These are phyloP conservation scores for Poecilia velifera DNA, from an alignment of 2,797 vertebrate genomes.

Conservation along the genomic window DNA sequence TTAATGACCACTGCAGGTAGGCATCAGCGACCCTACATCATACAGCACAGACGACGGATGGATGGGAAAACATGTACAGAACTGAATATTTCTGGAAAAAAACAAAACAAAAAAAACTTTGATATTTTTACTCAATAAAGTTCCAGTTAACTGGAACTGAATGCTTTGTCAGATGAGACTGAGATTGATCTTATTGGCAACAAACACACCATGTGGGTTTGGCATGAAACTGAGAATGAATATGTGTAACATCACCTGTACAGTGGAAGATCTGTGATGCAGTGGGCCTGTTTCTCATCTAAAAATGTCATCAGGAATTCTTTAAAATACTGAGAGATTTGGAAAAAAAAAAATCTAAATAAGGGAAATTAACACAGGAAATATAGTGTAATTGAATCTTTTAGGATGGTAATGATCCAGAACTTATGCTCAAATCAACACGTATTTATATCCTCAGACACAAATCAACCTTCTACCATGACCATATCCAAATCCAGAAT, in stretches of 20 bases:
- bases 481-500: not conserved
- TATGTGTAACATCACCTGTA: not conserved
- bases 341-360: not conserved
- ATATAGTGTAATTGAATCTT: not conserved
- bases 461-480: not conserved
- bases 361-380: not conserved
- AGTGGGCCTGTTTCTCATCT: not conserved
- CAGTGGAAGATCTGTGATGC: not conserved
- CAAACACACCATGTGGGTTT: not conserved
- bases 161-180: not conserved
- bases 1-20: not conserved
- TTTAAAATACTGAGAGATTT: not conserved
- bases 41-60: not conserved
- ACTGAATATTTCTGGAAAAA: not conserved
- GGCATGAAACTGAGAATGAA: not conserved
- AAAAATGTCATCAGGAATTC: not conserved
- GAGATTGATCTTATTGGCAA: not conserved
- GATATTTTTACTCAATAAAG: not conserved
- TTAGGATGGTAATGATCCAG: not conserved
- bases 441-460: not conserved
- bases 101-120: too few species aligned
- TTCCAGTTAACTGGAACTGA: not conserved
- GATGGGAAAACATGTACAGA: not conserved
- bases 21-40: not conserved
- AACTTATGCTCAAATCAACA: not conserved